These are phyloP conservation scores for Phlogophora meticulosa DNA, from an alignment of 2,888 invertebrate species.

Conservation along the genomic window DNA sequence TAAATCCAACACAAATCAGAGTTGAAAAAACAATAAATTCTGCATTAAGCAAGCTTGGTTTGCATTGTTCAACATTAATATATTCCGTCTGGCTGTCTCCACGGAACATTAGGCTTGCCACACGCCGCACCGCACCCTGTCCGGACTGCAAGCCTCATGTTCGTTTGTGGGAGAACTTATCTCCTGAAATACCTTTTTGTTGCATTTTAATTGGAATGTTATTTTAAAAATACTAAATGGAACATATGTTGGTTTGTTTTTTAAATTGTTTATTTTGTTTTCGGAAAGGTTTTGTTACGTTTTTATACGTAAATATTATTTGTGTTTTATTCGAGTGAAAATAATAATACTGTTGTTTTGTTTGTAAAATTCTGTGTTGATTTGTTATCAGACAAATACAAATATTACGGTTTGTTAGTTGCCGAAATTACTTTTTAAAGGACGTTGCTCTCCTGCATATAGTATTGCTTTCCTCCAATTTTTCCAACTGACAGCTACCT, in stretches of 20 bases:
- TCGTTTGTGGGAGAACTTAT: slow-evolving; percentile 33
- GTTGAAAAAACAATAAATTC: slow-evolving; percentile 41
- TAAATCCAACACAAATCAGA: slow-evolving; percentile 25
- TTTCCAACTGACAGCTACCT: too few species aligned
- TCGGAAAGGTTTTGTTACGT: slow-evolving; percentile 13
- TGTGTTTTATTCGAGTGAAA: neutral
- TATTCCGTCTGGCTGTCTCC: slow-evolving; percentile 71
- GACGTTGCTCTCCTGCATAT: too few species aligned
- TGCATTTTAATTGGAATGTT: slow-evolving; percentile 16
- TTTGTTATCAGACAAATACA: neutral
- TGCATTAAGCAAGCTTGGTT: slow-evolving; percentile 48
- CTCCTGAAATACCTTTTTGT: slow-evolving; percentile 13
- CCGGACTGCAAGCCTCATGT: slow-evolving; percentile 36
- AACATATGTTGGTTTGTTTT: slow-evolving; percentile 2
- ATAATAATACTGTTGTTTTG: neutral
- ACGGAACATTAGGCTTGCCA: slow-evolving; percentile 70
- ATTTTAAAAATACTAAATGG: slow-evolving; percentile 22
- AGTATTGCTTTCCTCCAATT: too few species aligned
- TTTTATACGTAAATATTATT: slow-evolving; percentile 2
- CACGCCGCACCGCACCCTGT: slow-evolving; percentile 36
- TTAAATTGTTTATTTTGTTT: slow-evolving; percentile 2
- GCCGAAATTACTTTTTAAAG: slow-evolving; percentile 3
- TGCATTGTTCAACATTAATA: slow-evolving; percentile 70
- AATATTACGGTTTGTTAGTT: neutral
- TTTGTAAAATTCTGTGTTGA: neutral